A percentile compares a stretch with the other conserved stretches of the same genome.
Conservation (phyloP, 2,888 invertebrate species). For the Plemyria rubiginata region DNA sequence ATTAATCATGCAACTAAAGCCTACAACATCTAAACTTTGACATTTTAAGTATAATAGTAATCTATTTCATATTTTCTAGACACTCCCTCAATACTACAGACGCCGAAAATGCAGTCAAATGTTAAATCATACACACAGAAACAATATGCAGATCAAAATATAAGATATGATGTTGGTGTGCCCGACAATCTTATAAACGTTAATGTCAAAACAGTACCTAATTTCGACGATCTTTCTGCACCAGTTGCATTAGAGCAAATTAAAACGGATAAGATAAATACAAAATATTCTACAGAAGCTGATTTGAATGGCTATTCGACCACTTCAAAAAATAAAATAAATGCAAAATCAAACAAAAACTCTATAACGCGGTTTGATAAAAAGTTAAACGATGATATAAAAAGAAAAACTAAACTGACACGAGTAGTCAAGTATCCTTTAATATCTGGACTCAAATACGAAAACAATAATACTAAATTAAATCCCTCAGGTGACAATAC, state of each 20-base stretch:
- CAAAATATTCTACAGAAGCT: conserved; percentile 1
- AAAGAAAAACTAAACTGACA: conserved; percentile 19
- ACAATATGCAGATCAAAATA: not conserved
- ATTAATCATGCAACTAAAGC: not conserved
- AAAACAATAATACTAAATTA: conserved; percentile 4
- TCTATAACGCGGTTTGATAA: not conserved
- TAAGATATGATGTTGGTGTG: not conserved
- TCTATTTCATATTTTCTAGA: not conserved
- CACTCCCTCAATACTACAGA: not conserved
- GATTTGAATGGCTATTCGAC: not conserved
- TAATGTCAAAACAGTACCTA: conserved; percentile 10
- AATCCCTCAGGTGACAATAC: conserved; percentile 3
- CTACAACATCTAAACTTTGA: too few relatives aligned
- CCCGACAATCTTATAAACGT: conserved; percentile 16
- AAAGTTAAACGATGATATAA: conserved; percentile 1
- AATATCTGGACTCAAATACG: not conserved
- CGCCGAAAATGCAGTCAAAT: not conserved
- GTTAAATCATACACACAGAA: not conserved
- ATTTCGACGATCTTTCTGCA: not conserved
- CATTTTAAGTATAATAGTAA: not conserved
- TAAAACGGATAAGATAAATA: conserved; percentile 33
- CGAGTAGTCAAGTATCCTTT: conserved; percentile 8
- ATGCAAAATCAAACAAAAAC: not conserved
- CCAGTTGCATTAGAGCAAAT: conserved; percentile 23
- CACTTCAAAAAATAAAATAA: not conserved